These are phyloP conservation scores for Eupeodes luniger DNA, from an alignment of 2,888 invertebrate genomes.

Conservation along the genomic window DNA sequence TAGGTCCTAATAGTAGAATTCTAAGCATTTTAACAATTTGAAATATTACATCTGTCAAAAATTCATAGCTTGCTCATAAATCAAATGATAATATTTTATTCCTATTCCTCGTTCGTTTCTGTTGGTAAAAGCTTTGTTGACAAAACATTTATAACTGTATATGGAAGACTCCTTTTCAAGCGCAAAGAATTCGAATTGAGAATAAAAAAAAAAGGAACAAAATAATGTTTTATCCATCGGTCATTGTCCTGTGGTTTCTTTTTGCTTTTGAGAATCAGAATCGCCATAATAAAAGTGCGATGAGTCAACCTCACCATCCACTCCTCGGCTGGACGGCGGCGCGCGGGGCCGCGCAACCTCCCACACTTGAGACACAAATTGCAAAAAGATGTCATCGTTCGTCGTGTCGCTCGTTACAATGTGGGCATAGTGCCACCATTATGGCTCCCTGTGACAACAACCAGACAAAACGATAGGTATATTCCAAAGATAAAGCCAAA, in stretches of 20 bases:
- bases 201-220: neutral
- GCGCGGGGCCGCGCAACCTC: neutral
- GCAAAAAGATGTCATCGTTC: slow-evolving; percentile 52
- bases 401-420: slow-evolving; percentile 40
- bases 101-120: neutral
- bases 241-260: slow-evolving; percentile 43
- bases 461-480: slow-evolving; percentile 68
- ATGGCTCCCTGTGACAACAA: slow-evolving; percentile 37
- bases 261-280: slow-evolving; percentile 16
- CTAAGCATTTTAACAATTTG: slow-evolving; percentile 59
- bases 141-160: slow-evolving; percentile 57
- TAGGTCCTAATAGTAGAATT: neutral
- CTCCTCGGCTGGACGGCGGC: neutral
- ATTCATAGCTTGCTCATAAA: slow-evolving; percentile 65
- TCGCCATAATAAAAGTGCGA: slow-evolving; percentile 26
- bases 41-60: slow-evolving; percentile 68
- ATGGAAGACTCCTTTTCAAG: slow-evolving; percentile 8
- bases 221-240: slow-evolving; percentile 16
- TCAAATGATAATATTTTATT: slow-evolving; percentile 57
- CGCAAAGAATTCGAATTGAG: slow-evolving; percentile 9
- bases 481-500: slow-evolving; percentile 61
- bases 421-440: slow-evolving; percentile 69
- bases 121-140: slow-evolving; percentile 44
- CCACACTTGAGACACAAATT: slow-evolving; percentile 64
- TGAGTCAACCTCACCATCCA: neutral